Percentiles rank a stretch among this genome's conserved stretches.
Evolutionary conservation across 2,888 invertebrate species (phyloP).

Genomic region (Ctena decussata): DNA sequence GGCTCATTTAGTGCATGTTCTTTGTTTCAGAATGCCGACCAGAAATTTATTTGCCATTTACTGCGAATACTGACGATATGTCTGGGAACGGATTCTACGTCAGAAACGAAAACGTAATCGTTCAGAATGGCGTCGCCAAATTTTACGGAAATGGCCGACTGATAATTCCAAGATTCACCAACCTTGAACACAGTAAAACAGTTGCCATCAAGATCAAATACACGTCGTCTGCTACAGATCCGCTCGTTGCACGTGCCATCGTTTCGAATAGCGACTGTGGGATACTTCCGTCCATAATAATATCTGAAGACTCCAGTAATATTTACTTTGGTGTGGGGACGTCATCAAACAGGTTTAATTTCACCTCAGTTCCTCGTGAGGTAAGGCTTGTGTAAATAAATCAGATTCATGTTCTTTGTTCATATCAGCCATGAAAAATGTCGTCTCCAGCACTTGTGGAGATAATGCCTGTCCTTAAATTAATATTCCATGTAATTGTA

Average conservation of each 20-base stretch:
- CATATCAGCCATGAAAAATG: no score
- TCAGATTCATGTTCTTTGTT: no score
- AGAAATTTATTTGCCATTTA: constrained; percentile 69
- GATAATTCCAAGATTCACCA: constrained; percentile 78
- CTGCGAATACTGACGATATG: constrained; percentile 53
- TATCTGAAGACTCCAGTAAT: constrained; percentile 61
- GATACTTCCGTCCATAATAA: constrained; percentile 69
- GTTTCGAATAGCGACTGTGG: constrained; percentile 78
- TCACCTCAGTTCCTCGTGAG: constrained; percentile 30
- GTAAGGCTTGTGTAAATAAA: no score
- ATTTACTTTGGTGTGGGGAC: constrained; percentile 68
- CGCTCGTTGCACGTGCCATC: constrained; percentile 62
- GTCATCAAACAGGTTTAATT: constrained; percentile 33
- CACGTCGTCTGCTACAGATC: constrained; percentile 33
- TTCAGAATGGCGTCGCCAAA: constrained; percentile 67
- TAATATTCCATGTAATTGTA: no score
- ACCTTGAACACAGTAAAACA: constrained; percentile 69
- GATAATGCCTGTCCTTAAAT: no score
- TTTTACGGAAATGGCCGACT: constrained; percentile 77
- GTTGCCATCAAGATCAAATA: constrained; percentile 75
- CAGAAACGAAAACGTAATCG: constrained; percentile 67
- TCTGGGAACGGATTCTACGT: constrained; percentile 64
- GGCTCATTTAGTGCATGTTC: no score
- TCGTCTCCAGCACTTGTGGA: no score
- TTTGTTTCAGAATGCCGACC: constrained; percentile 62